These are phyloP conservation scores for Stegodyphus dumicola DNA, from an alignment of 1,140 invertebrate species.

Conservation along the genomic window DNA sequence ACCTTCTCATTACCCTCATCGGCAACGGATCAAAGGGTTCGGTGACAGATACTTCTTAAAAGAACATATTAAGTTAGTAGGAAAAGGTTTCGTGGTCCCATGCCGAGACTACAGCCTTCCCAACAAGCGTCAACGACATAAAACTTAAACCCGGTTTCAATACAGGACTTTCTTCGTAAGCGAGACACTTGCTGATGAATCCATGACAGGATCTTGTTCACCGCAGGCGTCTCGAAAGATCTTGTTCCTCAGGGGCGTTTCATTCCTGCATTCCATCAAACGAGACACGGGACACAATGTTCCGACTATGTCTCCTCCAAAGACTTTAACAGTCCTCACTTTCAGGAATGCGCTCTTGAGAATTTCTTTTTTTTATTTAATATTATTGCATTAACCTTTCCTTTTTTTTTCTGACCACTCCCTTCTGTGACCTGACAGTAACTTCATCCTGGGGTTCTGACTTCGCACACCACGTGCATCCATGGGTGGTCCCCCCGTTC, in stretches of 20 bases:
- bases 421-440: constrained; percentile 35
- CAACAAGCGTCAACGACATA: neutral
- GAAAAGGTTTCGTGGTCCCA: neutral
- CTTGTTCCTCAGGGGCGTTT: constrained; percentile 32
- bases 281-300: constrained; percentile 46
- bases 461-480: constrained; percentile 40
- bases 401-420: constrained; percentile 28
- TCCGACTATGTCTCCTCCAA: constrained; percentile 31
- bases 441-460: constrained; percentile 31
- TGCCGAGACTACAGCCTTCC: neutral
- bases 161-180: constrained; percentile 7
- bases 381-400: constrained; percentile 47
- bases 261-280: constrained; percentile 48
- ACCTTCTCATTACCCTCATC: neutral
- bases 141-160: constrained; percentile 1
- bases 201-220: constrained; percentile 36
- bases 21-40: neutral
- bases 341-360: constrained; percentile 38
- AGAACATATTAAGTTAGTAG: too few species aligned
- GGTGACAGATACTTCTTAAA: neutral
- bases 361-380: constrained; percentile 31
- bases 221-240: constrained; percentile 35
- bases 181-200: neutral
- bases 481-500: constrained; percentile 45
- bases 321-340: constrained; percentile 39